phyloP scores from a whole-genome alignment of 2,888 invertebrate species.

The Dugesia japonica region DNA sequence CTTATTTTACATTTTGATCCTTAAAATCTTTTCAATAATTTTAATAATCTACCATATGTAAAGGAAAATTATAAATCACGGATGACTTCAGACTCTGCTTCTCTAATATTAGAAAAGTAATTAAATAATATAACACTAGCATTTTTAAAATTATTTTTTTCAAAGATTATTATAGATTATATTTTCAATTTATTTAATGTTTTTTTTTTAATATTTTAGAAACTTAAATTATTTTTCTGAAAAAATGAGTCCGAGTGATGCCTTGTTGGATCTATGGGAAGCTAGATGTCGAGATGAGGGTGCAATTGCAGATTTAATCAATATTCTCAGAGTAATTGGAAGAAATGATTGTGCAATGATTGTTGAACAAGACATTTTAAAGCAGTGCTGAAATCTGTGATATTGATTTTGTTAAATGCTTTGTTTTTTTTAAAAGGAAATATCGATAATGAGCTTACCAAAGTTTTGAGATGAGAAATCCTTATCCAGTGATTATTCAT shows the following conservation, averaged over 20 bases:
- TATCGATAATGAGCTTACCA: background rate
- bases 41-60: no score
- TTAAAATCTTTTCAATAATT: no score
- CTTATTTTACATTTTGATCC: no score
- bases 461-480: background rate
- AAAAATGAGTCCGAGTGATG: constrained; percentile 82
- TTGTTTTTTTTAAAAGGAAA: background rate
- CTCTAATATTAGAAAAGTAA: no score
- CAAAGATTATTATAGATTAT: no score
- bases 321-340: constrained; percentile 69
- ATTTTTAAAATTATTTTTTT: no score
- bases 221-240: constrained; percentile 90
- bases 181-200: no score
- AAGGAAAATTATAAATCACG: no score
- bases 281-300: constrained; percentile 68
- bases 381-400: background rate
- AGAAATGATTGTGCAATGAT: constrained; percentile 67
- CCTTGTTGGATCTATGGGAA: constrained; percentile 82
- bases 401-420: background rate
- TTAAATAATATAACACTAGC: no score
- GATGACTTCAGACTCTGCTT: no score
- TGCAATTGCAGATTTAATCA: constrained; percentile 66
- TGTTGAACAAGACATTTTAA: constrained; percentile 52
- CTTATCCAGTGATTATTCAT: background rate
- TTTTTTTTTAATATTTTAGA: constrained; percentile 48